Base-by-base conservation (phyloP, 2,888 invertebrate genomes). In the Meliscaeva auricollis region DNA sequence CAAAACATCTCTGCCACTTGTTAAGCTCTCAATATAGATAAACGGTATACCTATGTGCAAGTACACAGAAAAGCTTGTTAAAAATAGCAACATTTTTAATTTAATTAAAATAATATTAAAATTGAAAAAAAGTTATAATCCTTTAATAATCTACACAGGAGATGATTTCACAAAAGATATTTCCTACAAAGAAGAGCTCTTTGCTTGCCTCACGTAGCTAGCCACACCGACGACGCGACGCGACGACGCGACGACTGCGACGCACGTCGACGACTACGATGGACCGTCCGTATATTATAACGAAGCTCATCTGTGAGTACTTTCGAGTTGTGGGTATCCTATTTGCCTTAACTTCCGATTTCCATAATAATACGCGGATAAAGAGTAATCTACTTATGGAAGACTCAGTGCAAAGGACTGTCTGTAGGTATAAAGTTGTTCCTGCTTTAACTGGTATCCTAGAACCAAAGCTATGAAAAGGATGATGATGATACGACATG, bases 351-450 rank as follows among this genome's bases (percentile, higher is more conserved):
- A 79, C 79, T 80, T 75, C 66, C 52, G 75, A 84, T 84, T 80
- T 80, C 75, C 80, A 84, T 84, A 79, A 79, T 84, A 84, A 84
- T 75, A 35, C 75, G 79, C 79, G 83, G 64, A 80, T 84, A 76
- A 84, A 70, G 75, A 75, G 70, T 84, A 80, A 84, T 84, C 80
- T 80, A 76, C 84, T 84, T 80, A 84, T 48, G 9, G 13, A 72
- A 66, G 66, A 62, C 46, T 72, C 60, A 46, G 48, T 66, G 30
- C 15, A 32, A 26, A 32, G 22, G 66, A 50, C 7, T 66, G 20
- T 35, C 48, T 66, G 50, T 44, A 38, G 11, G 38, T 38, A 11
- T 38, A 17, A 7, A 26, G 41, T 44, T 26, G 22, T 62, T 62
- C 15, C 6, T 44, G 4, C 22, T 41, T n/a, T 20, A 6, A 41